phyloP scores from a whole-genome alignment of 2,888 invertebrate species.

The Bellardia bayeri region DNA sequence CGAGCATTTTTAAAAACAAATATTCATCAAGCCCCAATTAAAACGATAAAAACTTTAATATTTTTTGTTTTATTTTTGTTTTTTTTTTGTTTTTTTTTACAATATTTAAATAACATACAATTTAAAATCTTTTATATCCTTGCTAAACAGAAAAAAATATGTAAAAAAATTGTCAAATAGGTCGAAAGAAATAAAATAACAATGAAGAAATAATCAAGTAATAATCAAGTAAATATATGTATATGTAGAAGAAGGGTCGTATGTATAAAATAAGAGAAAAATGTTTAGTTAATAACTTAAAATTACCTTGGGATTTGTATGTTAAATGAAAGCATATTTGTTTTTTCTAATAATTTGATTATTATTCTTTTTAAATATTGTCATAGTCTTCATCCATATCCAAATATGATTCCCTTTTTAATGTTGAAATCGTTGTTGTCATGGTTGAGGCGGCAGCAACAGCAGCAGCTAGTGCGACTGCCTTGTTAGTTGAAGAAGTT shows the following conservation, averaged over 20 bases:
- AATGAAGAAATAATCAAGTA: background rate
- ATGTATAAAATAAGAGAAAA: constrained; percentile 10
- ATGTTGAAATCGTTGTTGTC: constrained; percentile 73
- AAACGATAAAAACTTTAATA: constrained; percentile 41
- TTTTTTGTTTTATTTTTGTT: constrained; percentile 44
- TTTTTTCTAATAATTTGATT: constrained; percentile 1
- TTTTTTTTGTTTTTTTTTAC: constrained; percentile 28
- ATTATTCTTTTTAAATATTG: constrained; percentile 80
- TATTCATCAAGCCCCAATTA: background rate
- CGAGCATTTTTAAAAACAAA: too few relatives aligned
- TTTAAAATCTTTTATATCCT: constrained; percentile 25
- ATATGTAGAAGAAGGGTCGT: background rate
- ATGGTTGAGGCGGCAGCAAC: constrained; percentile 53
- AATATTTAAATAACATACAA: constrained; percentile 57
- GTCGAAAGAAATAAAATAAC: constrained; percentile 19
- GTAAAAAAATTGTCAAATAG: constrained; percentile 21
- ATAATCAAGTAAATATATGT: too few relatives aligned
- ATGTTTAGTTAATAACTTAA: constrained; percentile 38
- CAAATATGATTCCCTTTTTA: constrained; percentile 78
- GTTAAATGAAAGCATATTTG: constrained; percentile 55
- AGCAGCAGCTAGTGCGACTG: constrained; percentile 76
- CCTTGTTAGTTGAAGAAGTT: constrained; percentile 74
- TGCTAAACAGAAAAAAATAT: constrained; percentile 21
- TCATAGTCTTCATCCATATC: constrained; percentile 84
- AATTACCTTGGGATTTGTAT: constrained; percentile 61